Percentiles rank a stretch among this genome's conserved stretches.
These are phyloP conservation scores for Leptosomus discolor DNA, from an alignment of 2,113 vertebrate species.

Conservation along the genomic window DNA sequence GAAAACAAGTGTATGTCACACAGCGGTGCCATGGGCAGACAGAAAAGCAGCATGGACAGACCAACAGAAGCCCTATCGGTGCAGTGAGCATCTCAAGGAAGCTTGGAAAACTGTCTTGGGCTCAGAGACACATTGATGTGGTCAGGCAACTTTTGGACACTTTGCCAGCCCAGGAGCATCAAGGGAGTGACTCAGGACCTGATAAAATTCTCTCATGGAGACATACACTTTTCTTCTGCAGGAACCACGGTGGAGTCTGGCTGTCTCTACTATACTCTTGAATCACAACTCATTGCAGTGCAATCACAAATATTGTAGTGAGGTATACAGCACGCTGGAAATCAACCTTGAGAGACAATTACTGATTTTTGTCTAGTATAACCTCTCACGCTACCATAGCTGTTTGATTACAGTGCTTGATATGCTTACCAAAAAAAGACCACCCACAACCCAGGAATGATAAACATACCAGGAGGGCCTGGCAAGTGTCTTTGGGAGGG, in stretches of 20 bases:
- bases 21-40: neutral
- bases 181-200: neutral
- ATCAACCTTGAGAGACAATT: neutral
- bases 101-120: neutral
- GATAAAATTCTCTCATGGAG: neutral
- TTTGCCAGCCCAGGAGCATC: neutral
- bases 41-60: neutral
- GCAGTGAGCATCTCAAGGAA: accelerated
- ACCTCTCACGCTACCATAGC: neutral
- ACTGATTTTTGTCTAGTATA: neutral
- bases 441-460: neutral
- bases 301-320: neutral
- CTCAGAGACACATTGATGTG: neutral
- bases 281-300: neutral
- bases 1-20: neutral
- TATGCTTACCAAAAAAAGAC: neutral
- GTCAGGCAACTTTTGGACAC: neutral
- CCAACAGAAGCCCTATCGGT: neutral
- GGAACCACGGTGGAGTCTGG: neutral
- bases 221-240: neutral
- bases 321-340: accelerated
- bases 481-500: neutral
- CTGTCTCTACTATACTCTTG: neutral
- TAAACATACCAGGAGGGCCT: neutral
- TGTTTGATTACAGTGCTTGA: neutral